Percentiles rank a stretch among this genome's conserved stretches.
phyloP scores from a whole-genome alignment of 2,113 vertebrate genomes.

The Pristiophorus japonicus region DNA sequence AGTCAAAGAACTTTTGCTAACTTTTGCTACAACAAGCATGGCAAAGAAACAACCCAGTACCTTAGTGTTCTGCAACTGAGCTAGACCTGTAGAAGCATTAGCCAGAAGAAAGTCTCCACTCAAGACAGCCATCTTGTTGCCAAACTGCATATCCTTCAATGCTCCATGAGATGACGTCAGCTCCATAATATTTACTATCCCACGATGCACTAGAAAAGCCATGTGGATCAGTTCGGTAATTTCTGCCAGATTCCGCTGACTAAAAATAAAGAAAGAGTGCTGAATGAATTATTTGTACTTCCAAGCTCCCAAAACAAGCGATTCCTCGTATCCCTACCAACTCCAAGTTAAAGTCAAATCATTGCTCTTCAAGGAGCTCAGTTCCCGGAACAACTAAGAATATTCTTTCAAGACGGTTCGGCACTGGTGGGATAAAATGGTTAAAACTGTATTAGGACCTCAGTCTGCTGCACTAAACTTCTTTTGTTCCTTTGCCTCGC shows the following conservation, averaged over 20 bases:
- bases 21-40: background rate
- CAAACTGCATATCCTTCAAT: slow-evolving; percentile 92
- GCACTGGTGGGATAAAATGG: background rate
- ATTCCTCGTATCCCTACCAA: background rate
- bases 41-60: slow-evolving; percentile 53
- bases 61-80: slow-evolving; percentile 88
- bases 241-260: slow-evolving; percentile 91
- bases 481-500: background rate
- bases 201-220: slow-evolving; percentile 91
- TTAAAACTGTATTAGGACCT: background rate
- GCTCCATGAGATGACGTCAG: slow-evolving; percentile 80
- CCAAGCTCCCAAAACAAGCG: background rate
- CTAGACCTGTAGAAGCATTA: slow-evolving; percentile 84
- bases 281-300: background rate
- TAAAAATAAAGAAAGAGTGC: slow-evolving; percentile 46
- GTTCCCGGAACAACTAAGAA: background rate
- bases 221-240: slow-evolving; percentile 95
- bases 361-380: background rate
- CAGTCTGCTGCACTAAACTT: background rate
- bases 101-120: slow-evolving; percentile 95
- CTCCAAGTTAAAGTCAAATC: background rate
- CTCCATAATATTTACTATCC: slow-evolving; percentile 84
- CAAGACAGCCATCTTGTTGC: slow-evolving; percentile 95
- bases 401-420: background rate
- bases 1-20: background rate